A percentile compares a stretch with the other conserved stretches of the same genome.
These are phyloP conservation scores for Diprion similis DNA, from an alignment of 1,140 invertebrate species.

Conservation along the genomic window DNA sequence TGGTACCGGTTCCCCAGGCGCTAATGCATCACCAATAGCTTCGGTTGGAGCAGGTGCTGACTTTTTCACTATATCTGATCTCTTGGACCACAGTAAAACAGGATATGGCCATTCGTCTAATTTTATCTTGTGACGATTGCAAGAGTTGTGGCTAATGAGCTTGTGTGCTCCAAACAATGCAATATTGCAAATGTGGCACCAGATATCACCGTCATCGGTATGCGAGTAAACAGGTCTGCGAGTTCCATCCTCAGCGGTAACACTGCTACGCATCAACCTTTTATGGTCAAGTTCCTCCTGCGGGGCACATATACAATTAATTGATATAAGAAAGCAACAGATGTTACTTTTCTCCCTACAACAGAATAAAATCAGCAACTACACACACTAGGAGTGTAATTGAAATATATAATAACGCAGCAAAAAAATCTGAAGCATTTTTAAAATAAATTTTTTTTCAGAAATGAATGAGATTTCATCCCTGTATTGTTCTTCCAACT, in stretches of 20 bases:
- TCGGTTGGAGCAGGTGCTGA: constrained; percentile 20
- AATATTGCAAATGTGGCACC: constrained; percentile 61
- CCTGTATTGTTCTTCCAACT: neutral
- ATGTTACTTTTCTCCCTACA: too few relatives aligned
- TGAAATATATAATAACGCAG: too few relatives aligned
- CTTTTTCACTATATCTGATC: constrained; percentile 47
- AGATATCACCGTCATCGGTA: constrained; percentile 58
- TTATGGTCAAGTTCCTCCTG: constrained; percentile 60
- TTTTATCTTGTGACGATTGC: constrained; percentile 58
- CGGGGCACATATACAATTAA: constrained; percentile 36
- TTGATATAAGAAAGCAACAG: neutral
- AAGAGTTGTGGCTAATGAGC: constrained; percentile 54
- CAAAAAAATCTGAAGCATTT: too few relatives aligned
- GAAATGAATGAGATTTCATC: neutral
- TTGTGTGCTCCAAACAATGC: constrained; percentile 58
- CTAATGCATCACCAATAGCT: constrained; percentile 46
- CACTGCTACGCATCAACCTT: constrained; percentile 58
- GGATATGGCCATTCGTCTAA: constrained; percentile 61
- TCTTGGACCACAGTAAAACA: constrained; percentile 56
- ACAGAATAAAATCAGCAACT: too few relatives aligned
- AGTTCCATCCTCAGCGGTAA: constrained; percentile 58
- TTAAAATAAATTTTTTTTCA: too few relatives aligned
- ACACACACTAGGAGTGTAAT: too few relatives aligned
- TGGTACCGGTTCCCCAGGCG: constrained; percentile 72
- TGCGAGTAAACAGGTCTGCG: constrained; percentile 57